Evolutionary conservation across 2,113 vertebrate species (phyloP).

Genomic region (Chamaea fasciata): DNA sequence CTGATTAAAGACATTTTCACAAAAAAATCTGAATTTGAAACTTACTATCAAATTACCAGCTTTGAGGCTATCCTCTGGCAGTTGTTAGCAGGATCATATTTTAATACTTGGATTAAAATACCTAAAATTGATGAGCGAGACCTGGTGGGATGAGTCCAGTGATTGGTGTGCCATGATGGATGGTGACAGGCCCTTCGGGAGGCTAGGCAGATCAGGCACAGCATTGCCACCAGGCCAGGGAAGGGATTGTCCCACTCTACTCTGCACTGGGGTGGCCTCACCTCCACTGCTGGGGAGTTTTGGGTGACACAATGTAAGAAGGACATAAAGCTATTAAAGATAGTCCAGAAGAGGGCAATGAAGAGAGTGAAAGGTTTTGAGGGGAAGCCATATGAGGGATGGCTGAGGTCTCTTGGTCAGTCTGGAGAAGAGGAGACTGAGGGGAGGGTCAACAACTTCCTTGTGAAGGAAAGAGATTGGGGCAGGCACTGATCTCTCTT

Average conservation of each 20-base stretch:
- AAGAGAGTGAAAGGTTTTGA: neutral
- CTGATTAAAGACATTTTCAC: neutral
- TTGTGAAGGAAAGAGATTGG: neutral
- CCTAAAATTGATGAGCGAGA: neutral
- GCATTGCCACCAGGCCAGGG: accelerated
- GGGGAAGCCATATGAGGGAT: accelerated
- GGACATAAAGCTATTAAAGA: neutral
- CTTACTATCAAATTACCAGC: neutral
- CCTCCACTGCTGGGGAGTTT: accelerated
- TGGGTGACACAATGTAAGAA: accelerated
- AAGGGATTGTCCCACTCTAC: neutral
- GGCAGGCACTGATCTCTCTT: neutral
- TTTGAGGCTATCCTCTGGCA: neutral
- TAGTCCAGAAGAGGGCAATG: neutral
- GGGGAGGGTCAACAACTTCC: neutral
- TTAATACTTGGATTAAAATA: neutral
- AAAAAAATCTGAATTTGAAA: neutral
- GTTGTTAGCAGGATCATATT: neutral
- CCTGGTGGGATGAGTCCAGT: neutral
- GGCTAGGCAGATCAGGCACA: neutral
- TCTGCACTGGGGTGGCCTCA: accelerated
- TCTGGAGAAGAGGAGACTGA: neutral
- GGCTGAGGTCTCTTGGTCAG: neutral
- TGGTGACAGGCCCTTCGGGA: neutral
- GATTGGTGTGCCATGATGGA: neutral